Base-by-base conservation (phyloP, 2,113 vertebrate genomes). In the Poeciliopsis retropinna region DNA sequence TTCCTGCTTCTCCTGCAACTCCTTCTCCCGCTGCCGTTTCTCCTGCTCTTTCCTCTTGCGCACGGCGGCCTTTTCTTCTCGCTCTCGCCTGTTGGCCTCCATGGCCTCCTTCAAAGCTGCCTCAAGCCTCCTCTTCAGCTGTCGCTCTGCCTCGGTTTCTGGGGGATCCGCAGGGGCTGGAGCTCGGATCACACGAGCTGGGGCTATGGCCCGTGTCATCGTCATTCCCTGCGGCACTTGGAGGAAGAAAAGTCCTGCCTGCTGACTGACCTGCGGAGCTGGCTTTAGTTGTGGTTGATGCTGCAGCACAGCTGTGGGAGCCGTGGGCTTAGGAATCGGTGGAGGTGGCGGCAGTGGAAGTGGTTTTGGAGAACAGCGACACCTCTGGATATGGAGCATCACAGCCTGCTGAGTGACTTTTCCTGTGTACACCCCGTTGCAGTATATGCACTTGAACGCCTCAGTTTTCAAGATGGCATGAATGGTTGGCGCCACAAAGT, bases 371-470 rank as follows among this genome's bases (percentile, higher is more conserved):
- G 96, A 97, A 70, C 96, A 96, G 22, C 96, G 92, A 78, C 98
- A 99, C 25, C 96, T 95, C 75, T 97, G 94, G 75, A 99, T 85
- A 68, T 99, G 97, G 0, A 99, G 94, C 79, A 96, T 95, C 8
- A 99, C 97, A 0, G 98, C 97, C 11, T 97, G 96, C 60, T 96
- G 92, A 0, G 97, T 98, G 91, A 97, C 97, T 63, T 96, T 98
- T 29, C 97, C 97, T 0, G 96, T 97, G 93, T 99, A 99, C 19
- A 99, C 97, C 0, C 98, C 97, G 0, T 96, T 97, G 87, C 97
- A 99, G 93, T 99, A 97, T 80, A 99, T 96, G 85, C 98, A 99
- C 86, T 98, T 98, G 88, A 97, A 99, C 3, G 97, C 97, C 1
- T 98, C 97, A 0, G 96, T 95, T 85, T 97, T 97, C 8, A 99